Percentiles rank a stretch among this genome's conserved stretches.
phyloP scores from a whole-genome alignment of 2,113 vertebrate species.

The Empidonax alnorum region DNA sequence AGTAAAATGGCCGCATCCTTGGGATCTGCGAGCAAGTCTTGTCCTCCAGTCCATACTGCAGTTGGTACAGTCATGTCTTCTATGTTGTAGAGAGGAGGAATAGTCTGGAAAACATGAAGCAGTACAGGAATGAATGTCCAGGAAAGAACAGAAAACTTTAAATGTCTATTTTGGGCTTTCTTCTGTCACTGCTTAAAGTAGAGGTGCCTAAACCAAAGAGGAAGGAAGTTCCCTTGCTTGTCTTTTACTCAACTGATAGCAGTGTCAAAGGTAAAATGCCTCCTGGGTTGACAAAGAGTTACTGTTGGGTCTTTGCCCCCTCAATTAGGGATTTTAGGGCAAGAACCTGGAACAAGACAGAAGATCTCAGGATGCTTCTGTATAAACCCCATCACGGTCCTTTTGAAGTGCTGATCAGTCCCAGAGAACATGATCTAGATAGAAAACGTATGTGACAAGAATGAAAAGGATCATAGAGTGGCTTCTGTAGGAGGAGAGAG shows the following conservation, averaged over 20 bases:
- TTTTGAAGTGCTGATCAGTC: background rate
- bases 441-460: background rate
- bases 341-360: background rate
- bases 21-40: conserved; percentile 61
- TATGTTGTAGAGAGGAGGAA: conserved; percentile 80
- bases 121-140: background rate
- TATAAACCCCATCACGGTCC: background rate
- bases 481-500: background rate
- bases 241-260: background rate
- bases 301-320: background rate
- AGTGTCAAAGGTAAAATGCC: background rate
- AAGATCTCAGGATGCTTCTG: background rate
- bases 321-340: background rate
- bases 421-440: background rate
- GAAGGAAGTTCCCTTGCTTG: background rate
- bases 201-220: background rate
- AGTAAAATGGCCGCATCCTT: conserved; percentile 28
- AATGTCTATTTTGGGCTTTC: background rate
- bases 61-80: conserved; percentile 70
- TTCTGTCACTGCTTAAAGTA: background rate
- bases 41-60: conserved; percentile 69
- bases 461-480: background rate
- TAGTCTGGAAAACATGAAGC: conserved; percentile 69
- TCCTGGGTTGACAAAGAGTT: background rate
- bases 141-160: background rate